phyloP scores from a whole-genome alignment of 1,140 invertebrate species.

The Telenomus remus region DNA sequence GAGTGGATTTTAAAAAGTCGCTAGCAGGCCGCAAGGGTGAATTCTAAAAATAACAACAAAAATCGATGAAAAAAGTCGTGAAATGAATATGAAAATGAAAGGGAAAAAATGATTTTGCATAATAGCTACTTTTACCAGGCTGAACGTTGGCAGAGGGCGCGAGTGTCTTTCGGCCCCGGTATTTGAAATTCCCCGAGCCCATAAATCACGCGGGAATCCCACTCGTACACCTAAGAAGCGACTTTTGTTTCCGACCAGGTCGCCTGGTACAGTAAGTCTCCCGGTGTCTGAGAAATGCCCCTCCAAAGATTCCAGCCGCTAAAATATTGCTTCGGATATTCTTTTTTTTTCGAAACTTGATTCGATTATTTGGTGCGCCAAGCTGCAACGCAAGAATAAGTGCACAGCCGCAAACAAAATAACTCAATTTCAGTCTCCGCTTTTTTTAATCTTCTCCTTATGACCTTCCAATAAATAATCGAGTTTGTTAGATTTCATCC shows the following conservation, averaged over 20 bases:
- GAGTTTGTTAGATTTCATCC: too few species aligned
- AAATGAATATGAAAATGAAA: too few species aligned
- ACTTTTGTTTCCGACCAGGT: constrained; percentile 14
- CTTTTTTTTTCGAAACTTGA: constrained; percentile 21
- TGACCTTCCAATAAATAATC: too few species aligned
- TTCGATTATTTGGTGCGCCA: constrained; percentile 25
- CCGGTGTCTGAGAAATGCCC: constrained; percentile 25
- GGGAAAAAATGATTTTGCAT: too few species aligned
- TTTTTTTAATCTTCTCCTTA: too few species aligned
- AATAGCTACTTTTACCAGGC: too few species aligned
- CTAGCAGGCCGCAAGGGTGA: too few species aligned
- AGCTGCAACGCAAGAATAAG: not conserved
- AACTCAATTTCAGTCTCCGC: too few species aligned
- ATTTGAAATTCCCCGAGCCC: not conserved
- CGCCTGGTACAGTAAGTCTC: constrained; percentile 4
- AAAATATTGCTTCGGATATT: constrained; percentile 33
- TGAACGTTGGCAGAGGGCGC: constrained; percentile 1
- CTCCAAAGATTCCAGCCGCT: not conserved
- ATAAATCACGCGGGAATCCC: constrained; percentile 24
- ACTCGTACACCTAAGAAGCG: constrained; percentile 16
- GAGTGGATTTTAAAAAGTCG: too few species aligned
- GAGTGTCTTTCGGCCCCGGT: not conserved
- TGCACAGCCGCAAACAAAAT: not conserved
- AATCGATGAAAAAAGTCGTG: too few species aligned
- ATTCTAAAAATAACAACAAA: too few species aligned